Percentiles rank a stretch among this genome's conserved stretches.
Conservation (phyloP, 2,113 vertebrate species). For the Gallinago paraguaiae region DNA sequence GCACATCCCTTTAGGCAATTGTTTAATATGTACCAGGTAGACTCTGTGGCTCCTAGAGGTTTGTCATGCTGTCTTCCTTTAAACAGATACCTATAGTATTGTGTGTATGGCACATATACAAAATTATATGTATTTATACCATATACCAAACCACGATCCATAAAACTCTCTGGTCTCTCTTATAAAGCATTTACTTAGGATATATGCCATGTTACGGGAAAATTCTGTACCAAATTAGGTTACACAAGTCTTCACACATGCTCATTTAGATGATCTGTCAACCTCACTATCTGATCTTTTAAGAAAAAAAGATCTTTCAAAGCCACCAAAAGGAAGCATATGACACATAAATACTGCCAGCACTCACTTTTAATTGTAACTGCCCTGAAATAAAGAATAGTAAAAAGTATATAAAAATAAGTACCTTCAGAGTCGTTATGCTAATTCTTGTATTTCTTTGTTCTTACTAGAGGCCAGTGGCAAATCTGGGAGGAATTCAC, state of each 20-base stretch:
- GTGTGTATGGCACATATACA: not conserved
- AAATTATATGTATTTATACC: not conserved
- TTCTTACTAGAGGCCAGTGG: not conserved
- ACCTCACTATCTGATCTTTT: not conserved
- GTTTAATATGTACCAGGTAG: not conserved
- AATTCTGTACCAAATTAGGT: not conserved
- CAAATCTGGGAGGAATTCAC: not conserved
- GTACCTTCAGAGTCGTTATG: not conserved
- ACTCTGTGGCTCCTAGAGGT: not conserved
- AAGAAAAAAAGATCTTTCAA: not conserved
- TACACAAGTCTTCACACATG: not conserved
- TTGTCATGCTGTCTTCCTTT: not conserved
- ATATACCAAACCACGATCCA: not conserved
- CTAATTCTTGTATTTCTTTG: not conserved
- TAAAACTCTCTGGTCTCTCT: not conserved
- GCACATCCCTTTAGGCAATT: not conserved
- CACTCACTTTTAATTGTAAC: constrained; percentile 1
- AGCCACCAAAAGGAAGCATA: not conserved
- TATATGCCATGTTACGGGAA: not conserved
- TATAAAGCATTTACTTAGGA: not conserved
- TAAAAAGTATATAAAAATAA: not conserved
- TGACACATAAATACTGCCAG: not conserved
- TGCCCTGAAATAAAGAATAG: not conserved
- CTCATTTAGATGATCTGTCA: constrained; percentile 30
- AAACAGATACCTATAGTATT: not conserved